A percentile compares a stretch with the other conserved stretches of the same genome.
These are phyloP conservation scores for zebrafish (Danio rerio) DNA, from an alignment of 2,113 vertebrate genomes.

Conservation along the genomic window DNA sequence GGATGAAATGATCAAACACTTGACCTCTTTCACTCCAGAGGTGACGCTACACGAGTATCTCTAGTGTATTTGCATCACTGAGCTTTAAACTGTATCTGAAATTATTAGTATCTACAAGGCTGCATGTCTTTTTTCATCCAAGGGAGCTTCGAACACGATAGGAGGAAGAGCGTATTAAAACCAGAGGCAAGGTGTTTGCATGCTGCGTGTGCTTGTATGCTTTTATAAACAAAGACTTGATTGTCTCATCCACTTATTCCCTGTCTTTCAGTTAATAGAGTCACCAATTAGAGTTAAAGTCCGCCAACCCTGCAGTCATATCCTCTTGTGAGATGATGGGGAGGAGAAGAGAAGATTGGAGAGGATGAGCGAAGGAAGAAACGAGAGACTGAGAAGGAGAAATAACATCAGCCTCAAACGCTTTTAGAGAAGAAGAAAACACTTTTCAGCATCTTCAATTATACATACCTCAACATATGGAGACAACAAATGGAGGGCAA, in stretches of 20 bases:
- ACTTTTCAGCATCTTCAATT: conserved; percentile 36
- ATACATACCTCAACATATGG: conserved; percentile 46
- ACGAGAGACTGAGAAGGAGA: conserved; percentile 1
- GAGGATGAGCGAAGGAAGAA: background rate
- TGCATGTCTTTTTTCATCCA: background rate
- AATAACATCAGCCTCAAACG: background rate
- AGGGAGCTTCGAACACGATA: background rate
- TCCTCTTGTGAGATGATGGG: conserved; percentile 7
- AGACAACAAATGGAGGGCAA: conserved; percentile 8
- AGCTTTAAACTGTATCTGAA: background rate
- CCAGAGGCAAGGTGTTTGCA: background rate
- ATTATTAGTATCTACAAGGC: conserved; percentile 1
- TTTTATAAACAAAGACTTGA: conserved; percentile 24
- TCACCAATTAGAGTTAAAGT: conserved; percentile 37
- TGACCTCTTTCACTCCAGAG: conserved; percentile 14
- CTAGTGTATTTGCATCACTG: conserved; percentile 10
- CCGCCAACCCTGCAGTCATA: conserved; percentile 20
- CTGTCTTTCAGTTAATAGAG: conserved; percentile 16
- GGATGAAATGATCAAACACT: background rate
- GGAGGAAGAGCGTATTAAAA: background rate
- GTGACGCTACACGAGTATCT: background rate
- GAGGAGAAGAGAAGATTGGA: conserved; percentile 18
- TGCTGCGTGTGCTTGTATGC: background rate
- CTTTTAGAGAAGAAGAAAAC: background rate
- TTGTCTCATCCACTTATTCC: conserved; percentile 24